phyloP scores from a whole-genome alignment of 2,113 vertebrate species.

The Centropus bengalensis region DNA sequence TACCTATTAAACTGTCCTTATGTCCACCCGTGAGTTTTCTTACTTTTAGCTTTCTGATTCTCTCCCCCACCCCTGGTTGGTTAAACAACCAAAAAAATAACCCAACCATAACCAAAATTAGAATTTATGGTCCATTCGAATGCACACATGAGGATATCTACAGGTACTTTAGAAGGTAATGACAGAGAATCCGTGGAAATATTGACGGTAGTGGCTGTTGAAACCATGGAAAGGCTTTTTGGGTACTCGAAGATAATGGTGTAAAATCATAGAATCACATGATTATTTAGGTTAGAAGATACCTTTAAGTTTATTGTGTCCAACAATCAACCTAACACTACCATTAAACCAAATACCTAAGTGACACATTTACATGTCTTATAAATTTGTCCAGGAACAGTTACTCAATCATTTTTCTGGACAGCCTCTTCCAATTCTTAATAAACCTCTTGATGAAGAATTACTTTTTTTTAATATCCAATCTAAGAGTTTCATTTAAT shows the following conservation, averaged over 20 bases:
- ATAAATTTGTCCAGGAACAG: background rate
- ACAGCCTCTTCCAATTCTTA: background rate
- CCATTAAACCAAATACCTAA: background rate
- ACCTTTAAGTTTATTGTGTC: background rate
- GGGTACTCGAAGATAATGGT: background rate
- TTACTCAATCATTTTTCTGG: background rate
- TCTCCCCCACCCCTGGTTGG: background rate
- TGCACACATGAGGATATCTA: background rate
- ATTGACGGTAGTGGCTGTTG: background rate
- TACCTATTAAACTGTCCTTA: background rate
- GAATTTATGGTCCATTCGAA: background rate
- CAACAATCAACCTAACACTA: no score
- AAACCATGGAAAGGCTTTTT: background rate
- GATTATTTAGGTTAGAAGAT: background rate
- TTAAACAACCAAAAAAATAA: background rate
- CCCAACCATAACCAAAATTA: background rate
- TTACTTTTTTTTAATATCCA: background rate
- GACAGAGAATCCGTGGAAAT: fast-evolving
- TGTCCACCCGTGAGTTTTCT: background rate
- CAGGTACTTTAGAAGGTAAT: background rate
- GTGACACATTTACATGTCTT: fast-evolving
- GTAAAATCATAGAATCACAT: background rate
- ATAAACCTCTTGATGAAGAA: background rate
- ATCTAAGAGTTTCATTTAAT: background rate
- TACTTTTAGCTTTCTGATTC: background rate